phyloP scores from a whole-genome alignment of 92 coral and sea anemone genomes.

The Umimayanthus kanabou region DNA sequence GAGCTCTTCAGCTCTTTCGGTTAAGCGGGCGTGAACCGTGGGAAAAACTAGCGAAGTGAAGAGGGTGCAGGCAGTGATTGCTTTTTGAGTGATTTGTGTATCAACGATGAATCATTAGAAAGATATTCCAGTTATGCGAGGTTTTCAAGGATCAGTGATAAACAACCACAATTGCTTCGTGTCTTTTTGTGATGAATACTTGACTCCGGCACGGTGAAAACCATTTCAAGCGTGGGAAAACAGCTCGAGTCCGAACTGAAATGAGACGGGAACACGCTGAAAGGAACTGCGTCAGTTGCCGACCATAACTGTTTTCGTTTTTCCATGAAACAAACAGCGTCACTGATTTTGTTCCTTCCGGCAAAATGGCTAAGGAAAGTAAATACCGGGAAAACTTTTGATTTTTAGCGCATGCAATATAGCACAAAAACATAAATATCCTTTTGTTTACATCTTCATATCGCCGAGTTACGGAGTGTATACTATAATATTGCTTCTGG shows the following conservation, averaged over 20 bases:
- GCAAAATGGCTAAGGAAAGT: constrained; percentile 5
- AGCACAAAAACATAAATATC: constrained; percentile 3
- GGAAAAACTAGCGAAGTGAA: not conserved
- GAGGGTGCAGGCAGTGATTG: not conserved
- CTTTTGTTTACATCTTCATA: constrained; percentile 8
- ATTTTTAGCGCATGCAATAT: constrained; percentile 13
- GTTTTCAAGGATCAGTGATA: not conserved
- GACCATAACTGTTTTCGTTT: not conserved
- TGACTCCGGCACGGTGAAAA: constrained; percentile 1
- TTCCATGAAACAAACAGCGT: not conserved
- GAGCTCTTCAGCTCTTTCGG: not conserved
- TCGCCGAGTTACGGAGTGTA: not conserved
- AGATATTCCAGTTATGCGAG: constrained; percentile 17
- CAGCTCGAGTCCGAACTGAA: not conserved
- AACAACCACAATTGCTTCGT: not conserved
- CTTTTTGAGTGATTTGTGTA: not conserved
- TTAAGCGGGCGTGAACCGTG: constrained; percentile 17
- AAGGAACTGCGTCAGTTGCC: constrained; percentile 21
- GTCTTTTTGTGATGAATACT: not conserved
- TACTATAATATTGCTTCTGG: not conserved
- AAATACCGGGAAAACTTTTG: not conserved
- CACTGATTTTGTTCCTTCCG: not conserved
- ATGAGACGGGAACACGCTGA: constrained; percentile 28
- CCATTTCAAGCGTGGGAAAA: constrained; percentile 34
- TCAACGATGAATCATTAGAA: constrained; percentile 20